Percentiles rank a stretch among this genome's conserved stretches.
Evolutionary conservation across 1,140 invertebrate species (phyloP).

Genomic region (Nebria ingens): DNA sequence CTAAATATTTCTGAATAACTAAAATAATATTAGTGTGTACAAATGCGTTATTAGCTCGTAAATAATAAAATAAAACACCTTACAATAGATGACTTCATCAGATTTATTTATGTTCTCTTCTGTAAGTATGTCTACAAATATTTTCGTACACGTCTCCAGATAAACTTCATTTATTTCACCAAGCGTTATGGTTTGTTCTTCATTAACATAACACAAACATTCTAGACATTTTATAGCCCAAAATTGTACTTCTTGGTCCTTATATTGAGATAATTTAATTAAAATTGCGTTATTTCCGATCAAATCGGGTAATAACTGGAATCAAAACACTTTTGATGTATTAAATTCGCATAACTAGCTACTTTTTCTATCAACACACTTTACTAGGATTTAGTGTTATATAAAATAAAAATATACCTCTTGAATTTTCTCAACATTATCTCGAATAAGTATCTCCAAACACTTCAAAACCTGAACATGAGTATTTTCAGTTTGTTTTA

Average conservation of each 20-base stretch:
- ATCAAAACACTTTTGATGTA: too few relatives aligned
- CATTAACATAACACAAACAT: slow-evolving; percentile 10
- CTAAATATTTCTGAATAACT: too few relatives aligned
- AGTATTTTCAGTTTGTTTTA: slow-evolving; percentile 24
- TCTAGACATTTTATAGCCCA: slow-evolving; percentile 24
- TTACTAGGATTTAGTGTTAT: slow-evolving; percentile 8
- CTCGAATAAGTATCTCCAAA: slow-evolving; percentile 23
- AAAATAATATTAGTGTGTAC: background rate
- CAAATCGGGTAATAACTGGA: slow-evolving; percentile 13
- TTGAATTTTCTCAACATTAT: slow-evolving; percentile 23
- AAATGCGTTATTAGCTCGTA: background rate
- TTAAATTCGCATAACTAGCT: too few relatives aligned
- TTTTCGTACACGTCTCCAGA: slow-evolving; percentile 18
- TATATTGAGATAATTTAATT: slow-evolving; percentile 8
- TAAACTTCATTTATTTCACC: slow-evolving; percentile 5
- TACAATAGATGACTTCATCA: slow-evolving; percentile 16
- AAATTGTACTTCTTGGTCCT: slow-evolving; percentile 16
- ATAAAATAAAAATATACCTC: slow-evolving; percentile 20
- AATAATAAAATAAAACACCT: slow-evolving; percentile 15
- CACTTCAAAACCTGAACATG: slow-evolving; percentile 26
- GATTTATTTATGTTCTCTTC: slow-evolving; percentile 12
- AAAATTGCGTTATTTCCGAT: slow-evolving; percentile 12
- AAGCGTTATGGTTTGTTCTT: background rate
- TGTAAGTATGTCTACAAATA: slow-evolving; percentile 19
- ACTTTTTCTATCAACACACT: too few relatives aligned